A percentile compares a stretch with the other conserved stretches of the same genome.
These are phyloP conservation scores for Mamestra brassicae DNA, from an alignment of 2,888 invertebrate species.

Conservation along the genomic window DNA sequence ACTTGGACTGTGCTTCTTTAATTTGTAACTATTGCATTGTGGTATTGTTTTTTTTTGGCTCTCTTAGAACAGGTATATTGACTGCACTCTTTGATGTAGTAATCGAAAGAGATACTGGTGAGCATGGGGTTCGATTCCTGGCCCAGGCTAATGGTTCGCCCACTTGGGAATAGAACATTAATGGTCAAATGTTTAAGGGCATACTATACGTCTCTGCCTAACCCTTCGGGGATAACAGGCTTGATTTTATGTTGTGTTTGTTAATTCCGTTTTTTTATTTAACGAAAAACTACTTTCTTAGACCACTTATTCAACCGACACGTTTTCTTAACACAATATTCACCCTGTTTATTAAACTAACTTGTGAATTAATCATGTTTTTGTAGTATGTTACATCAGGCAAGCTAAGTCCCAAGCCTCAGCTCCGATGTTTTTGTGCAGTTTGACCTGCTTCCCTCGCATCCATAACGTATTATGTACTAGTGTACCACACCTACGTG, in stretches of 20 bases:
- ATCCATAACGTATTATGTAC: neutral
- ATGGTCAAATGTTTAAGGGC: no score
- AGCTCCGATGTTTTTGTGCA: slow-evolving; percentile 31
- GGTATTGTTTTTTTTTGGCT: neutral
- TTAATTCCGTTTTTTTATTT: neutral
- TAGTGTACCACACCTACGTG: no score
- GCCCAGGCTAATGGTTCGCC: no score
- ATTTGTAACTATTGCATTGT: no score
- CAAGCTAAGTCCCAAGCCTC: slow-evolving; percentile 16
- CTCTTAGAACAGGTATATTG: neutral
- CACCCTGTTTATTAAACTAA: neutral
- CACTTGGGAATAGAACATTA: no score
- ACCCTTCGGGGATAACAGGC: neutral
- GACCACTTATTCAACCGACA: no score
- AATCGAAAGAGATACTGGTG: no score
- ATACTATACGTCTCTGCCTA: no score
- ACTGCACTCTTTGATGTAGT: neutral
- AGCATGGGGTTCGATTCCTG: no score
- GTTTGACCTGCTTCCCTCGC: slow-evolving; percentile 49
- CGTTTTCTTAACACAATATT: neutral
- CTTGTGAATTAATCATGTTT: slow-evolving; percentile 47
- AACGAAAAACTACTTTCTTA: neutral
- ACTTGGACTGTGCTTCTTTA: no score
- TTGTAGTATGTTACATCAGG: slow-evolving; percentile 33
- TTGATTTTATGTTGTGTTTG: neutral